Evolutionary conservation across 2,888 invertebrate species (phyloP).

Genomic region (Ernsta delagoae): DNA sequence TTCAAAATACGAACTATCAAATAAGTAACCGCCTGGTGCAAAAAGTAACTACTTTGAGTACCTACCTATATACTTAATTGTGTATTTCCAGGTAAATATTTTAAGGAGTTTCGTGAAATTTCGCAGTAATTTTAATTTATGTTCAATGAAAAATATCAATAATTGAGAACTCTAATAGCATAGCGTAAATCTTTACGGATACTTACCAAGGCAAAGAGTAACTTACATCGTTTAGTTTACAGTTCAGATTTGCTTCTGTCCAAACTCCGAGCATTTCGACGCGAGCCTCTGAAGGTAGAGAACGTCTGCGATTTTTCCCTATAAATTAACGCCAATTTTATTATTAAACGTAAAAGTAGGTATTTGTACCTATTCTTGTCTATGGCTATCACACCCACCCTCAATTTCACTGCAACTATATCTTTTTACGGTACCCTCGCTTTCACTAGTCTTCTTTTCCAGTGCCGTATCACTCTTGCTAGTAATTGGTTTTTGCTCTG

Average conservation of each 20-base stretch:
- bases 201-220: background rate
- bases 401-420: constrained; percentile 75
- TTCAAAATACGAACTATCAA: too few relatives aligned
- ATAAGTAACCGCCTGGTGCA: too few relatives aligned
- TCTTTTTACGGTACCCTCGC: constrained; percentile 59
- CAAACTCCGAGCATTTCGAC: constrained; percentile 80
- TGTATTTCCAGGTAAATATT: too few relatives aligned
- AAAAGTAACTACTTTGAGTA: too few relatives aligned
- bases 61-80: too few relatives aligned
- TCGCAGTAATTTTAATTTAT: too few relatives aligned
- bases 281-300: constrained; percentile 63
- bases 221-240: constrained; percentile 80
- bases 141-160: too few relatives aligned
- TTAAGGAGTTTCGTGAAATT: too few relatives aligned
- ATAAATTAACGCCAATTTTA: background rate
- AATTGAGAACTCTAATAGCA: too few relatives aligned
- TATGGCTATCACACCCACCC: constrained; percentile 50
- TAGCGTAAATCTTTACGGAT: too few relatives aligned
- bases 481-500: constrained; percentile 60
- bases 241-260: constrained; percentile 80
- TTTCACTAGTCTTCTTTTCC: constrained; percentile 57
- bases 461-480: constrained; percentile 73
- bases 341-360: background rate
- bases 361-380: constrained; percentile 6
- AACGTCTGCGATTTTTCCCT: constrained; percentile 60